Percentiles rank a stretch among this genome's conserved stretches.
Conservation (phyloP, 2,888 invertebrate species). For the Calephelis perditalis region DNA sequence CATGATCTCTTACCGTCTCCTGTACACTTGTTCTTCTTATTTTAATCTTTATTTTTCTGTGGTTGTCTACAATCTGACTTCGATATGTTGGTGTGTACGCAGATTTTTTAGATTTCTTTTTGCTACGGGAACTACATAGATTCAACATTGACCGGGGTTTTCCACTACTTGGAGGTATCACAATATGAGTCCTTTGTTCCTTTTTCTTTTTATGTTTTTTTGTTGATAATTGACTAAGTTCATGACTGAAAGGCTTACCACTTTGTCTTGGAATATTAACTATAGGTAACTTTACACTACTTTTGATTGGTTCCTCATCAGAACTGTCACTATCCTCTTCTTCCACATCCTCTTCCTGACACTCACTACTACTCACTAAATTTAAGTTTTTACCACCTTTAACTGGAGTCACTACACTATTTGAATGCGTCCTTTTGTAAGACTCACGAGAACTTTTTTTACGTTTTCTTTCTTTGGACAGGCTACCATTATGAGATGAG, state of each 20-base stretch:
- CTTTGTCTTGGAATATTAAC: constrained; percentile 59
- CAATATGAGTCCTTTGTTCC: constrained; percentile 57
- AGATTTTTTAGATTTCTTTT: constrained; percentile 69
- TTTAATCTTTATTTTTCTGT: constrained; percentile 82
- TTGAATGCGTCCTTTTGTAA: constrained; percentile 54
- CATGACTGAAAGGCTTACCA: constrained; percentile 76
- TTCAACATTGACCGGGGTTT: constrained; percentile 73
- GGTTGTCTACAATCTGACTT: constrained; percentile 81
- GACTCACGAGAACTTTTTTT: constrained; percentile 54
- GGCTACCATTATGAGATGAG: constrained; percentile 53
- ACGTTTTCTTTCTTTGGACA: constrained; percentile 56
- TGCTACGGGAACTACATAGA: constrained; percentile 67
- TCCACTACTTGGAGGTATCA: constrained; percentile 63
- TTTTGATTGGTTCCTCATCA: constrained; percentile 68
- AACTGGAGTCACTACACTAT: constrained; percentile 57
- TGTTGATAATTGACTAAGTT: constrained; percentile 76
- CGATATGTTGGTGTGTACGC: constrained; percentile 71
- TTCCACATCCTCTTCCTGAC: constrained; percentile 50
- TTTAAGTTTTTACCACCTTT: constrained; percentile 75
- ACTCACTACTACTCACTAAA: constrained; percentile 75
- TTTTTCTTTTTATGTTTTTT: constrained; percentile 67
- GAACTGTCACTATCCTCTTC: constrained; percentile 57
- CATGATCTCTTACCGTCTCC: constrained; percentile 52
- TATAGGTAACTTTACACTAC: constrained; percentile 69
- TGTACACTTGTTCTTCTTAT: constrained; percentile 80